A percentile compares a stretch with the other conserved stretches of the same genome.
Evolutionary conservation across 2,888 invertebrate species (phyloP).

Genomic region (Ellobium chinense): DNA sequence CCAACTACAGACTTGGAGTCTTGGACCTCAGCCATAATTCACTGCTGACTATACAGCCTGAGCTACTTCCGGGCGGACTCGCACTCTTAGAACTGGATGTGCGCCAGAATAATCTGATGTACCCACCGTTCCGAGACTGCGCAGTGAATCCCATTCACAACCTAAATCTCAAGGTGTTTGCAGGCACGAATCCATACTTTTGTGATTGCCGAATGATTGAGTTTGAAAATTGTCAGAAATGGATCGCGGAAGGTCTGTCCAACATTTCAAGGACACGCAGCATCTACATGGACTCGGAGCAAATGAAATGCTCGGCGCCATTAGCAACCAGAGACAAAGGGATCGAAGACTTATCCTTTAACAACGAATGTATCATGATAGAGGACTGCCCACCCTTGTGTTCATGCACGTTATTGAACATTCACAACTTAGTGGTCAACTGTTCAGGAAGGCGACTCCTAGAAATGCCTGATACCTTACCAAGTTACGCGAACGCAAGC

Average conservation of each 20-base stretch:
- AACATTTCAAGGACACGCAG: background rate
- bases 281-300: conserved; percentile 22
- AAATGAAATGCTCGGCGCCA: conserved; percentile 19
- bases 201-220: conserved; percentile 46
- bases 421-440: conserved; percentile 12
- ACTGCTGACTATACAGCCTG: background rate
- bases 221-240: conserved; percentile 18
- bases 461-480: conserved; percentile 39
- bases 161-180: background rate
- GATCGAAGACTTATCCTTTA: conserved; percentile 4
- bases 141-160: background rate
- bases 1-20: background rate
- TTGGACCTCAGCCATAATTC: conserved; percentile 41
- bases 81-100: conserved; percentile 36
- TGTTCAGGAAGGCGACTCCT: conserved; percentile 30
- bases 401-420: background rate
- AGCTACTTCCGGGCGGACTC: conserved; percentile 12
- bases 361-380: background rate
- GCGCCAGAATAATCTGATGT: conserved; percentile 32
- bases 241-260: background rate
- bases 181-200: conserved; percentile 39
- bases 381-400: conserved; percentile 30
- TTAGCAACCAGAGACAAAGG: background rate
- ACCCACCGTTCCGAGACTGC: conserved; percentile 32
- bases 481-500: background rate